Percentiles rank a stretch among this genome's conserved stretches.
phyloP scores from a whole-genome alignment of 2,797 vertebrate genomes.

The Hyperoplus immaculatus region DNA sequence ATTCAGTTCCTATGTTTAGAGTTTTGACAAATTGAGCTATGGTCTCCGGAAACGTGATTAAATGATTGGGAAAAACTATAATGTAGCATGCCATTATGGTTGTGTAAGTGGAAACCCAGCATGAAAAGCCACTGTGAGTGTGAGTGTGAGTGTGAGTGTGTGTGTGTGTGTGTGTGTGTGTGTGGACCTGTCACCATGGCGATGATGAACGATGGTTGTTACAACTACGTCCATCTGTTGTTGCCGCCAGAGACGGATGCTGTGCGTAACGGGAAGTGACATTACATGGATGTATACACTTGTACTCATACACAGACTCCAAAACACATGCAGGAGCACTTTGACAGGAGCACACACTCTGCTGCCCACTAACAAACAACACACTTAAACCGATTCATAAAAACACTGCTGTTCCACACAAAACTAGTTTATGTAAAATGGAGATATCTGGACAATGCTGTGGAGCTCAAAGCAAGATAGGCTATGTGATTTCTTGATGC shows the following conservation, averaged over 20 bases:
- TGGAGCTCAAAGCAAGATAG: not conserved
- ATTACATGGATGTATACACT: constrained; percentile 72
- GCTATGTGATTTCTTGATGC: not conserved
- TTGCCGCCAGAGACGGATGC: constrained; percentile 74
- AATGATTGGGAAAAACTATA: constrained; percentile 16
- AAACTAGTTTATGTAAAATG: not conserved
- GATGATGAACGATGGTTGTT: constrained; percentile 80
- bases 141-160: constrained; percentile 5
- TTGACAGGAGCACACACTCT: constrained; percentile 9
- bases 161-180: constrained; percentile 25
- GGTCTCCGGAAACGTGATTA: no score
- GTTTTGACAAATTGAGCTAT: no score
- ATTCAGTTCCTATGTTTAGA: no score
- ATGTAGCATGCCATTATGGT: constrained; percentile 62
- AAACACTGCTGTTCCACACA: constrained; percentile 6
- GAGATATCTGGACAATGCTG: not conserved
- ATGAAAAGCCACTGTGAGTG: constrained; percentile 51
- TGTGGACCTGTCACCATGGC: constrained; percentile 61
- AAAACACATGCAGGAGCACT: constrained; percentile 29
- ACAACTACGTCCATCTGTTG: constrained; percentile 80
- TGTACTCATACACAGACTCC: constrained; percentile 36
- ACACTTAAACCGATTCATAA: constrained; percentile 6
- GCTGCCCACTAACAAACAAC: not conserved
- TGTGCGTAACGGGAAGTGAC: constrained; percentile 73
- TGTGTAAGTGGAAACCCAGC: constrained; percentile 60